Evolutionary conservation across 2,888 invertebrate genomes (phyloP).

Genomic region (Euzophera pinguis): DNA sequence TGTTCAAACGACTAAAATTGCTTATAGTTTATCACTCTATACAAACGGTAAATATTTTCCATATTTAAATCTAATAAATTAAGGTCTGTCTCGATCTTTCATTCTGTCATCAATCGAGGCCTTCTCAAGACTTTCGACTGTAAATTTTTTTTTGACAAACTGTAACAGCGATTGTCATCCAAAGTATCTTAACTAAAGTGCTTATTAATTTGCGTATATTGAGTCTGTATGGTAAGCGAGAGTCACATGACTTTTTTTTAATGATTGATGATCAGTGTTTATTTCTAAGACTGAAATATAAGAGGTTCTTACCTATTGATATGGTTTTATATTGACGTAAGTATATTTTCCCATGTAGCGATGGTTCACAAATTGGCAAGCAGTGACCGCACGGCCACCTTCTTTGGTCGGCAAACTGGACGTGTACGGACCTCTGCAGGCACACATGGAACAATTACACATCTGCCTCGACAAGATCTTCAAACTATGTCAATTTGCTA

Average conservation of each 20-base stretch:
- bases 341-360: slow-evolving; percentile 28
- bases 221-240: too few relatives aligned
- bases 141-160: too few relatives aligned
- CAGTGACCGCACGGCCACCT: slow-evolving; percentile 59
- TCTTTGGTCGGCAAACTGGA: slow-evolving; percentile 67
- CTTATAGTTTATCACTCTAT: slow-evolving; percentile 69
- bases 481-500: slow-evolving; percentile 46
- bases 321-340: not conserved
- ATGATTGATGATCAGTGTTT: too few relatives aligned
- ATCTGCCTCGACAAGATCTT: slow-evolving; percentile 59
- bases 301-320: not conserved
- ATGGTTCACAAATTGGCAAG: slow-evolving; percentile 52
- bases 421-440: slow-evolving; percentile 43
- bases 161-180: too few relatives aligned
- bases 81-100: too few relatives aligned
- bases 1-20: slow-evolving; percentile 59
- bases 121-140: too few relatives aligned
- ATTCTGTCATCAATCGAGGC: too few relatives aligned
- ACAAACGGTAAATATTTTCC: slow-evolving; percentile 58
- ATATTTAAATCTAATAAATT: too few relatives aligned
- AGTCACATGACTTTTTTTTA: too few relatives aligned
- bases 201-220: too few relatives aligned
- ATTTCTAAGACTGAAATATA: not conserved
- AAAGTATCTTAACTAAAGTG: too few relatives aligned
- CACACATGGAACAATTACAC: slow-evolving; percentile 63